Evolutionary conservation across 1,140 invertebrate species (phyloP), one percentile per base, ranked within the genome.

Genomic region (Melanaphis sacchari): DNA sequence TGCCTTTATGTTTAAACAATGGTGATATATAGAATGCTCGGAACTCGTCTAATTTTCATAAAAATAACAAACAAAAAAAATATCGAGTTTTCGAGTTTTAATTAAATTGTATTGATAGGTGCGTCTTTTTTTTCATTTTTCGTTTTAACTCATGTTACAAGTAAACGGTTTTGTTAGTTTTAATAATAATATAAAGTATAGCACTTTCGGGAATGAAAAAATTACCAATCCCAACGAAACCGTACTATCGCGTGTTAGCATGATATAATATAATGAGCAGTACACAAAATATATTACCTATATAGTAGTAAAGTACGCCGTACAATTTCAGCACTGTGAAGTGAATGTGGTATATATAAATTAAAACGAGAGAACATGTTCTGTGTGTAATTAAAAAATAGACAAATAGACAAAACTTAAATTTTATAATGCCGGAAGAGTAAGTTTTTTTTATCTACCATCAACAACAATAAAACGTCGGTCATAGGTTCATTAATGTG

Each of bases 401-500:
- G 31, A 43, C 41, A 5, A 66, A n/a, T n/a, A 31, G 31, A 4
- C 41, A 43, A 43, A 87, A 41, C 2, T 84, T 31, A 41, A 84
- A 31, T 26, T 5, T 9, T 11, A 40, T 40, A 40, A 38, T 26
- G 22, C 31, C 22, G 1, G 31, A 49, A 49, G 4, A 18, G 4
- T 18, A 24, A 21, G 9, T 11, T 26, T 11, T n/a, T 81, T 36
- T 31, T 41, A 41, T 36, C 3, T n/a, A 87, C 46, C 41, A 15
- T 87, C 15, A 46, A 40, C 40, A 84, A 40, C 82, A 31, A 84
- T 84, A 84, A 84, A 84, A 84, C 38, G 3, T 41, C 2, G 5
- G 41, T n/a, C 40, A 31, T 87, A 85, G 43, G 84, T 43, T 43
- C 84, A 26, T 84, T 85, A 87, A 88, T 36, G n/a, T 49, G 85